Base-by-base conservation (phyloP, 92 coral and sea anemone species). In the Pocillopora meandrina region DNA sequence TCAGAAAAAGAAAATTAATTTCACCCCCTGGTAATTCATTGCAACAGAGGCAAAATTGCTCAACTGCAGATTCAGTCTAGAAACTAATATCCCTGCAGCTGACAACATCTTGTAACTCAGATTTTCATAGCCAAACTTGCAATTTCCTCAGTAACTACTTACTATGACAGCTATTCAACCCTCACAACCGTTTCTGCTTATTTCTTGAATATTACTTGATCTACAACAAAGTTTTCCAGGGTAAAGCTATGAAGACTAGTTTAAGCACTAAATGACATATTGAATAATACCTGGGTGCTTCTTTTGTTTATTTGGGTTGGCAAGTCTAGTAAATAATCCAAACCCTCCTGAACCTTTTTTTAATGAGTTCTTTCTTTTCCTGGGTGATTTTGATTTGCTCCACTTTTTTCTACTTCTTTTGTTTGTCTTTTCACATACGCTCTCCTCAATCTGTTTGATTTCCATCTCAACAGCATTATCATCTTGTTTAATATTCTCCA, bases 241-340 rank as follows among this genome's bases (percentile, higher is more conserved):
- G 31, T 26, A 26, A 26, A 26, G 31, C 31, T 26, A 26, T 26
- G 31, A 26, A 26, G 31, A 26, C 31, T 26, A 26, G 31, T 26
- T 26, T 26, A 26, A 26, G 31, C 31, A 26, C 31, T 23, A 34
- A 70, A 20, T 35, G 2, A 10, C 9, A 72, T 18, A 42, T n/a
- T 31, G 23, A 65, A 65, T 23, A 65, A 13, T 72, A 72, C 80
- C 79, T 63, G 61, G 71, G 35, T 70, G 70, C 49, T 61, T 81
- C 58, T 81, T 74, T 34, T 42, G 61, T 4, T 56, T 61, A 52
- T 65, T 61, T 18, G 10, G 18, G 35, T 56, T 72, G 31, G 55
- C 86, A 42, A 82, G 79, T 85, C 92, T 80, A 80, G 74, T 61
- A 65, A 91, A 86, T 56, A 86, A 74, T 55, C 86, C 76, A 67